Conservation (phyloP, 2,797 vertebrate species). For the Esox masquinongy region DNA sequence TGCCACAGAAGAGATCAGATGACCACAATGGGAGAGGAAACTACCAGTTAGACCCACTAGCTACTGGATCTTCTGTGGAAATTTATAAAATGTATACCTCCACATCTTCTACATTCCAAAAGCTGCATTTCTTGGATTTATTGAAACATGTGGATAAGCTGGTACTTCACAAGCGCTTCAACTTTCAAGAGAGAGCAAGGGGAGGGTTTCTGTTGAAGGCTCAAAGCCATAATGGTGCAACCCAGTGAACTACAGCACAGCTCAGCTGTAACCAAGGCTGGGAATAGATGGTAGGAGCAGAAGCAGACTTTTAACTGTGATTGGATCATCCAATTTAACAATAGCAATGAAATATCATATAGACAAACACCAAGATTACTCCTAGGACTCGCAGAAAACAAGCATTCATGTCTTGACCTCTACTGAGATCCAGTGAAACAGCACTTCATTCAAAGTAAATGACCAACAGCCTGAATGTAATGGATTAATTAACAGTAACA, state of each 20-base stretch:
- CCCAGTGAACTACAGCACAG: not conserved
- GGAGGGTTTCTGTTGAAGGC: not conserved
- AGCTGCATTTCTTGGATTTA: not conserved
- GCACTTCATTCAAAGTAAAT: not conserved
- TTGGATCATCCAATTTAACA: not conserved
- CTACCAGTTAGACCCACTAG: slow-evolving; percentile 45
- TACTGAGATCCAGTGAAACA: not conserved
- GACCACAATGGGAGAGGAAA: slow-evolving; percentile 50
- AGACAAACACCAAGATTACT: not conserved
- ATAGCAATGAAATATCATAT: not conserved
- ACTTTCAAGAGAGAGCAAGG: not conserved
- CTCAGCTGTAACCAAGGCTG: slow-evolving; percentile 8
- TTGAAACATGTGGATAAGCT: not conserved
- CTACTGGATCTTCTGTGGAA: slow-evolving; percentile 12
- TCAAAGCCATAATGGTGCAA: not conserved
- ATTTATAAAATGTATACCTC: not conserved
- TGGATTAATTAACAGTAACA: not conserved
- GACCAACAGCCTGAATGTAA: not conserved
- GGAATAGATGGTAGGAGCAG: not conserved
- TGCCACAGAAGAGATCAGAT: slow-evolving; percentile 54
- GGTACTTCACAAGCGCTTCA: not conserved
- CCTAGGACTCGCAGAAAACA: not conserved
- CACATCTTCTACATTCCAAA: not conserved
- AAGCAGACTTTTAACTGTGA: not conserved
- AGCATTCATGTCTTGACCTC: not conserved